Evolutionary conservation across 2,888 invertebrate species (phyloP).

Genomic region (Pseudococcus longispinus): DNA sequence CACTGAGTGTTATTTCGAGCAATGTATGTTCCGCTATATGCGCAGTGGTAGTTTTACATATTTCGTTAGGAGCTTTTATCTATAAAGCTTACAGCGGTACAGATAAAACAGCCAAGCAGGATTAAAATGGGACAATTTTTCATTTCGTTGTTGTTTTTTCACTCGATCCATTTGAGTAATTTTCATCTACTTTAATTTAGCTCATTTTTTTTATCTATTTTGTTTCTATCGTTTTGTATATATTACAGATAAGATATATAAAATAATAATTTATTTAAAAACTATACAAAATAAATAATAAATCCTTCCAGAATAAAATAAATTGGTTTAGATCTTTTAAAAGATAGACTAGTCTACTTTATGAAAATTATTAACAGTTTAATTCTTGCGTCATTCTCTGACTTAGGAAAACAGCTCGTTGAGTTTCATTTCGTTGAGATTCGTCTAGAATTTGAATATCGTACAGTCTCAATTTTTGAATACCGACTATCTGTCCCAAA

Average conservation of each 20-base stretch:
- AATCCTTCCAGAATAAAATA: not conserved
- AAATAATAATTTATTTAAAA: not conserved
- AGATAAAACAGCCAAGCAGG: conserved; percentile 58
- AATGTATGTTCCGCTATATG: conserved; percentile 82
- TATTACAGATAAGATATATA: not conserved
- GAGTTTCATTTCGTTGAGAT: not conserved
- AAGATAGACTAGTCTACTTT: not conserved
- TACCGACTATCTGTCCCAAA: conserved; percentile 8
- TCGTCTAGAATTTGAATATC: conserved; percentile 8
- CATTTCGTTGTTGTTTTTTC: no score
- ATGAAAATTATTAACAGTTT: not conserved
- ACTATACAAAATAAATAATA: not conserved
- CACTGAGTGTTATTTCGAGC: conserved; percentile 66
- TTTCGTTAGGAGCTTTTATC: conserved; percentile 80
- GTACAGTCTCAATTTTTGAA: conserved; percentile 1
- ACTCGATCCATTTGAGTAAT: not conserved
- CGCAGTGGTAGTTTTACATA: conserved; percentile 76
- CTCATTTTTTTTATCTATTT: not conserved
- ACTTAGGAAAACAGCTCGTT: not conserved
- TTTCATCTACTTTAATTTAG: not conserved
- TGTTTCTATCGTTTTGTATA: not conserved
- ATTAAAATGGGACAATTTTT: conserved; percentile 49
- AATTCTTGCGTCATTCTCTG: conserved; percentile 23
- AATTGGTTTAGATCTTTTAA: conserved; percentile 37
- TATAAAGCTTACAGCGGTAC: conserved; percentile 75